A percentile compares a stretch with the other conserved stretches of the same genome.
Evolutionary conservation across 1,140 invertebrate species (phyloP).

Genomic region (Phymorhynchus buccinoides): DNA sequence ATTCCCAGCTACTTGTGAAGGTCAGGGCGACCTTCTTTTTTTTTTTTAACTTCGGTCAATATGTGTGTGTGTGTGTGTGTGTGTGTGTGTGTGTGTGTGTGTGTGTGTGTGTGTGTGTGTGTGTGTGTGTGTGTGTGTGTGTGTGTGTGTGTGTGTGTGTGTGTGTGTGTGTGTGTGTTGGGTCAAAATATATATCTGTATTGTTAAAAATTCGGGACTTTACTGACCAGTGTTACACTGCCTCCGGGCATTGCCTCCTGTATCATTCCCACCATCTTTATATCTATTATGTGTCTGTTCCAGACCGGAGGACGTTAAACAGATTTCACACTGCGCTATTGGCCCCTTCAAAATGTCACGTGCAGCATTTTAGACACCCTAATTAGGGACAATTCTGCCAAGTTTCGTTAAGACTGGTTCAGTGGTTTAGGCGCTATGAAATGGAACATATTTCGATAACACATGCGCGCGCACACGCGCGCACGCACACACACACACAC

Average conservation of each 20-base stretch:
- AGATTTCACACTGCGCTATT: no score
- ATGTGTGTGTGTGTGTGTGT: neutral
- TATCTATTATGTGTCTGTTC: no score
- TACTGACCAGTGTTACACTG: no score
- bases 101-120: neutral
- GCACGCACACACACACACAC: neutral
- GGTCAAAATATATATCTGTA: neutral
- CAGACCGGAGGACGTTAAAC: no score
- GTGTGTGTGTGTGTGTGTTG: neutral
- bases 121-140: slow-evolving; percentile 10
- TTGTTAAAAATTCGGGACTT: no score
- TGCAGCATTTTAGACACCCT: neutral
- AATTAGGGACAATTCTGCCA: neutral
- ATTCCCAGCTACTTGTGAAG: no score
- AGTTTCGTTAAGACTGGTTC: no score
- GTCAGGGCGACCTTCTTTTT: no score
- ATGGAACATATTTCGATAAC: neutral
- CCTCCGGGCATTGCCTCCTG: no score
- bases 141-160: neutral
- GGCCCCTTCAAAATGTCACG: neutral
- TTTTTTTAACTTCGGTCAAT: no score
- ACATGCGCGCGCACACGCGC: neutral
- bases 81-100: slow-evolving; percentile 6
- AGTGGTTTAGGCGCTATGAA: neutral
- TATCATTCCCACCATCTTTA: neutral